Base-by-base conservation (phyloP, 2,113 vertebrate genomes). In the Athene cunicularia region DNA sequence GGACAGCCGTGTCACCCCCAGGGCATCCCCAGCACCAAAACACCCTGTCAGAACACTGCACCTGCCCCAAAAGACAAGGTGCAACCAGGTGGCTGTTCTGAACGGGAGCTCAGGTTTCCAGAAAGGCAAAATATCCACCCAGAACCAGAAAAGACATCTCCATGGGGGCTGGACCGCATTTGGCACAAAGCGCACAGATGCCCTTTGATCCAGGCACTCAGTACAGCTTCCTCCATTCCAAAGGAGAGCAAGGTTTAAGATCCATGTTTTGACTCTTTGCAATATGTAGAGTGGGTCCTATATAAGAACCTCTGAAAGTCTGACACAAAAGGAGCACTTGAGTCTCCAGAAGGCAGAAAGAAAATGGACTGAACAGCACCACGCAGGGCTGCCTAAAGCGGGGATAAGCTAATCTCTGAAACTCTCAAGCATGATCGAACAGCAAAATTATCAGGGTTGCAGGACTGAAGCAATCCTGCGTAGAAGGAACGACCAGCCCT, bases 381-480 rank as follows among this genome's bases (percentile, higher is more conserved):
- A 82, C 3, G 1, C 28, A 9, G 47, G 37, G 24, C 76, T 50
- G 49, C 56, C 21, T 45, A 12, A 2, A 27, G 39, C 32, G 64
- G 49, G 37, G 53, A 72, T 47, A 17, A 35, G 59, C 56, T 62
- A 5, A 1, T 21, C 49, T 28, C 84, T 13, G 3, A 39, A 62
- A 28, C 53, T 37, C 43, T 63, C 49, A 14, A 18, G 52, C 67
- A 27, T 3, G 50, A 56, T 18, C 64, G 32, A 70, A 39, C 28
- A 62, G 79, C 68, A 76, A 28, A 59, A 68, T 41, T 4, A 27
- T 11, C 17, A 6, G 28, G 11, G 22, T 9, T 30, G 5, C 2
- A 21, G 60, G 14, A 68, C 32, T 17, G 11, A 33, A 53, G 35
- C 1, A 24, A 3, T 17, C 45, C 47, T 3, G 3, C 2, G 2